phyloP scores from a whole-genome alignment of 2,888 invertebrate species.

The Ophion slaviceki region DNA sequence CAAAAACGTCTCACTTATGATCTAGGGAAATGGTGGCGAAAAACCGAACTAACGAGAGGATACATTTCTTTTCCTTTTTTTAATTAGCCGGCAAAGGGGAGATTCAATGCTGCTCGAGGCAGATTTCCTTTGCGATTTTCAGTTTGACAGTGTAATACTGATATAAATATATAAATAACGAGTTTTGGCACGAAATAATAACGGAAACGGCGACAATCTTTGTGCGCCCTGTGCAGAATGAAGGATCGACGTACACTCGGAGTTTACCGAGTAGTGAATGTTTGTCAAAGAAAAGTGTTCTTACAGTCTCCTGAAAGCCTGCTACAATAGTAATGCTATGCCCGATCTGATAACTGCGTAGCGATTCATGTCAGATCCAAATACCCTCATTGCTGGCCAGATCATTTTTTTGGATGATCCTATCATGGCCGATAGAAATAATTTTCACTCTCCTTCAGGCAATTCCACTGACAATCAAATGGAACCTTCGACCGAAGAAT shows the following conservation, averaged over 20 bases:
- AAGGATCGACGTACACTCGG: background rate
- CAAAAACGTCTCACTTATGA: conserved; percentile 10
- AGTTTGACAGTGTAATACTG: conserved; percentile 8
- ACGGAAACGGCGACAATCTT: conserved; percentile 23
- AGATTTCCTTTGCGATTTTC: background rate
- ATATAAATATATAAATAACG: conserved; percentile 47
- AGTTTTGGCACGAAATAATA: conserved; percentile 38
- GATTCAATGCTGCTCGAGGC: background rate
- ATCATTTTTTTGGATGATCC: no score
- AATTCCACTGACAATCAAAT: no score
- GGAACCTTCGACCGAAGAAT: no score
- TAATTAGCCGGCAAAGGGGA: background rate
- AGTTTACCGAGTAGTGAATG: background rate
- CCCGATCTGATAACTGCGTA: no score
- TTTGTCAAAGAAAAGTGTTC: no score
- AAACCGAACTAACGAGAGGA: conserved; percentile 3
- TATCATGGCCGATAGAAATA: no score
- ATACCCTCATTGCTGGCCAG: no score
- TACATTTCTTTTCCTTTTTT: background rate
- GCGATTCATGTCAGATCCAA: no score
- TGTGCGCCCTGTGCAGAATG: conserved; percentile 49
- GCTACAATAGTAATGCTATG: no score
- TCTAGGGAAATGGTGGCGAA: background rate
- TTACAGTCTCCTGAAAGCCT: no score
- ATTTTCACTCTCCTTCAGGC: no score